Conservation (phyloP, 1,140 invertebrate species). For the Tetramorium parvispinum region DNA sequence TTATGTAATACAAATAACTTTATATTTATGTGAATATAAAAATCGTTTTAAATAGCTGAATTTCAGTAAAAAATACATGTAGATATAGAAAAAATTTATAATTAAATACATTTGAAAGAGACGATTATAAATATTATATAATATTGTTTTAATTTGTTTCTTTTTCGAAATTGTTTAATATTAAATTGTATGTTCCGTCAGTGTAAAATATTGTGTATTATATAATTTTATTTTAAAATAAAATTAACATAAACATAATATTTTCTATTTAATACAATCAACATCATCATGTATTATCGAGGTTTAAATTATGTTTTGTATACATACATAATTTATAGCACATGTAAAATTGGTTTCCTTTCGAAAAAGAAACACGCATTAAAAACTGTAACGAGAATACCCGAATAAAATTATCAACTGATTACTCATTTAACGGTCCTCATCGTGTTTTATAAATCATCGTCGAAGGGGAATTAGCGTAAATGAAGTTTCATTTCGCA, state of each 20-base stretch:
- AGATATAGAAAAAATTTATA: background rate
- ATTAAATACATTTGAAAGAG: background rate
- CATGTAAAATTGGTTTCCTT: background rate
- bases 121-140: background rate
- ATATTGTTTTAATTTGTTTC: background rate
- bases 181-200: background rate
- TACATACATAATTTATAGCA: background rate
- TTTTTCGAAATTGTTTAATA: background rate
- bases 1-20: no score
- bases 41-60: background rate
- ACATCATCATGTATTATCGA: background rate
- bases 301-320: background rate
- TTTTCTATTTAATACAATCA: background rate
- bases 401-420: background rate
- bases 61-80: background rate
- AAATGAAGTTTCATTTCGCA: constrained; percentile 8
- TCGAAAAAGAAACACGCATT: background rate
- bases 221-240: background rate
- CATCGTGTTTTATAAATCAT: background rate
- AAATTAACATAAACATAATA: background rate
- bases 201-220: background rate
- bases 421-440: background rate
- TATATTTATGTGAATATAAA: background rate
- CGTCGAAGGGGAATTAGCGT: background rate
- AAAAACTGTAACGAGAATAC: background rate